A percentile compares a stretch with the other conserved stretches of the same genome.
Evolutionary conservation across 2,797 vertebrate species (phyloP).

Genomic region (Brachyrhaphis roseni): DNA sequence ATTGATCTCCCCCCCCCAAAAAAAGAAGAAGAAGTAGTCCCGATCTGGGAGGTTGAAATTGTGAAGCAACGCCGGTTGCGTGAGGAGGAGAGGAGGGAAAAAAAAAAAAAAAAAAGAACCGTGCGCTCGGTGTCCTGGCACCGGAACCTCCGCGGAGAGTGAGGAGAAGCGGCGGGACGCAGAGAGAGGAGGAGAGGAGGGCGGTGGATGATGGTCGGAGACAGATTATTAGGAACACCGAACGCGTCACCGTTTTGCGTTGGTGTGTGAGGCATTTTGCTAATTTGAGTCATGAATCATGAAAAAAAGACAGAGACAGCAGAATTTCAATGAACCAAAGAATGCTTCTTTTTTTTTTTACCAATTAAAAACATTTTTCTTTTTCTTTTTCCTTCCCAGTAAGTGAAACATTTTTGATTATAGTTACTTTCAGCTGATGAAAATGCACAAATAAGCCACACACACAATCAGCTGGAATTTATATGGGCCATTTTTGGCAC

Average conservation of each 20-base stretch:
- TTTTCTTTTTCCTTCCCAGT: neutral
- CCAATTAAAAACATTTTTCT: too few species aligned
- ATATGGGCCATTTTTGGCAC: neutral
- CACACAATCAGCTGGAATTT: neutral
- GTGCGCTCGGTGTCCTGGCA: constrained; percentile 43
- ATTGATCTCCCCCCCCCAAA: neutral
- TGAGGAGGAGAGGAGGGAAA: neutral
- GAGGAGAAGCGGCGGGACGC: constrained; percentile 16
- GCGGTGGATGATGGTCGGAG: constrained; percentile 15
- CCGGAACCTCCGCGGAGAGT: constrained; percentile 13
- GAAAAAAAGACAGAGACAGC: too few species aligned
- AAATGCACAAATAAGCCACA: neutral
- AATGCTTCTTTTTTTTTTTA: too few species aligned
- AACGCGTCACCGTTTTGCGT: constrained; percentile 39
- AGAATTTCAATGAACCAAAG: neutral
- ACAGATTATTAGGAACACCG: constrained; percentile 1
- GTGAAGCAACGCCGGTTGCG: neutral
- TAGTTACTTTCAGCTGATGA: neutral
- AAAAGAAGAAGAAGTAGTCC: constrained; percentile 6
- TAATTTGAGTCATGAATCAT: constrained; percentile 40
- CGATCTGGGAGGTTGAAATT: neutral
- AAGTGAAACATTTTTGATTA: neutral
- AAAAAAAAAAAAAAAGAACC: neutral
- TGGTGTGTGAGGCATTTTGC: constrained; percentile 37
- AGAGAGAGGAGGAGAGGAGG: constrained; percentile 6